Base-by-base conservation (phyloP, 2,113 vertebrate genomes). In the Neogale vison region DNA sequence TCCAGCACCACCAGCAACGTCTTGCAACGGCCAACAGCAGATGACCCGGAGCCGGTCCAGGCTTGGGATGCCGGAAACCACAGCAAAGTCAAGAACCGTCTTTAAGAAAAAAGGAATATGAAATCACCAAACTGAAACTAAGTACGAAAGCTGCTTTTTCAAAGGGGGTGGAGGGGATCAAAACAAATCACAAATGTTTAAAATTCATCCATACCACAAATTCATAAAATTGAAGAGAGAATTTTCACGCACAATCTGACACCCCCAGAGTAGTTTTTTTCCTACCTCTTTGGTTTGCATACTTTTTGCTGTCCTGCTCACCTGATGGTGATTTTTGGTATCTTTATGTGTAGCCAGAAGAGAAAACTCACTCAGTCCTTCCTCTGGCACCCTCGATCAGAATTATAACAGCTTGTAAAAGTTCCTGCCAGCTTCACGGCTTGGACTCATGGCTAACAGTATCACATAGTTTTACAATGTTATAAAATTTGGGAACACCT, bases 241-340 rank as follows among this genome's bases (percentile, higher is more conserved):
- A 57, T 67, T 55, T 95, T 67, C 63, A 20, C 26, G 12, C 57
- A 24, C 34, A 18, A 18, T 34, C 7, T 36, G 29, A 45, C 4
- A 13, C 1, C 5, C n/a, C 1, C 12, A 3, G n/a, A 50, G n/a
- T 12, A 20, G 15, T 55, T 23, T 45, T 29, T 15, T 1, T 8
- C 1, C 1, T 3, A 29, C 0, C 4, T 65, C 39, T 52, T 55
- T 52, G n/a, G n/a, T n/a, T 80, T 80, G 29, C 21, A 18, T 15
- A 15, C 12, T 31, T 1, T 31, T 26, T 24, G 23, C 15, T 21
- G 13, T 36, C 14, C 21, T 91, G 24, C 24, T 81, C 36, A 26
- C 12, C 55, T 11, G 23, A n/a, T 76, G 59, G 45, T 23, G 47
- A 13, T 31, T 34, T 61, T 77, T 50, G 47, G 59, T 21, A 36